Base-by-base conservation (phyloP, 1,140 invertebrate genomes). In the Drosophila auraria region DNA sequence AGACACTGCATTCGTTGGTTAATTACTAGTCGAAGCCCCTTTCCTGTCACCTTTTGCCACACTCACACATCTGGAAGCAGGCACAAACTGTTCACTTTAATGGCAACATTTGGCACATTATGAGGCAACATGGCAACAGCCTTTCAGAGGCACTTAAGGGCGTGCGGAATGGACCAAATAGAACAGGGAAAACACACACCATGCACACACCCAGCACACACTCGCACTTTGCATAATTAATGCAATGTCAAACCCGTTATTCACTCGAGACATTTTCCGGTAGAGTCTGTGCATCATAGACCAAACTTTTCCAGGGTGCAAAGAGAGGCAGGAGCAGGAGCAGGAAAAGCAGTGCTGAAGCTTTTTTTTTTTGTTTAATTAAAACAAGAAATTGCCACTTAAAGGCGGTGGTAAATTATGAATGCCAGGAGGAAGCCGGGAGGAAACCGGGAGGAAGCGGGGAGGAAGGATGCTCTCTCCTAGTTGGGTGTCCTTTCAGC, bases 371-470 rank as follows among this genome's bases (percentile, higher is more conserved):
- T 44, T 84, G 81, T 90, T 75, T 89, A 89, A 89, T 89, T 89
- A 89, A 84, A 89, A 90, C 62, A 84, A 82, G 84, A 90, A 84
- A 89, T 89, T 90, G 86, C 86, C 84, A 89, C 84, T 89, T 84
- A 89, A 89, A 90, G 78, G 73, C 84, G 54, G 54, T 58, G 59
- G 44, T 75, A 66, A 69, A 72, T 72, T 83, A 77, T 77, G 64
- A 87, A 80, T 80, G 60, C 50, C 62, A 30, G 50, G 14, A 30
- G 47, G 30, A 40, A n/a, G 14, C 9, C 50, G 65, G 66, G 17
- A 30, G 47, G 30, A 40, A n/a, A 9, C 9, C 50, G 65, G 66
- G 17, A 50, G 63, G 69, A 40, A 17, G n/a, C 14, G 33, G 64
- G 66, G 17, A 30, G 27, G 27, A 30, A 30, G 27, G 27, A 30